Conservation (phyloP, 2,888 invertebrate genomes). For the Melipona beecheii region DNA sequence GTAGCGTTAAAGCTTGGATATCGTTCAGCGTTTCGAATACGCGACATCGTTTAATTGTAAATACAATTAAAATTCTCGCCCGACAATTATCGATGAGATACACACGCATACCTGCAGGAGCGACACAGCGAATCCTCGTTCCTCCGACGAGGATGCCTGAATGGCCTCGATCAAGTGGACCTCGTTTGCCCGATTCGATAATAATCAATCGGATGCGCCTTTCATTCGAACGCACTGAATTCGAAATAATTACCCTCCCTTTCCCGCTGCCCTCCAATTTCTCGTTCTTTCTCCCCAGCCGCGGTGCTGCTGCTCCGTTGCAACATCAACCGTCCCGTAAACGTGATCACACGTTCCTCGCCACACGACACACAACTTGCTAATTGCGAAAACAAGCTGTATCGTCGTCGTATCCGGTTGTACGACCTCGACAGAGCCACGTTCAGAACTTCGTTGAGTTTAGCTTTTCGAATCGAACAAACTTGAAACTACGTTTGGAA, state of each 20-base stretch:
- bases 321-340: constrained; percentile 25
- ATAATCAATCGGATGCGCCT: constrained; percentile 82
- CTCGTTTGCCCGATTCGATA: constrained; percentile 80
- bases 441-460: neutral
- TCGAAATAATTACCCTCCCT: constrained; percentile 79
- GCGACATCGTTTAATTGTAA: neutral
- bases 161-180: constrained; percentile 75
- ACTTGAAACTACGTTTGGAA: neutral
- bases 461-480: neutral
- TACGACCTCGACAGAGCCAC: neutral
- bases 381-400: constrained; percentile 49
- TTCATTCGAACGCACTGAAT: constrained; percentile 81
- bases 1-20: neutral
- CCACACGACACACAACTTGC: constrained; percentile 1
- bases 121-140: constrained; percentile 3
- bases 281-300: constrained; percentile 23
- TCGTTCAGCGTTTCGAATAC: neutral
- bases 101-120: neutral
- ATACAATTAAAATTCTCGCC: neutral
- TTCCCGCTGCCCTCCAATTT: constrained; percentile 28
- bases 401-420: neutral
- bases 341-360: constrained; percentile 34
- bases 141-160: constrained; percentile 65
- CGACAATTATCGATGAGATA: constrained; percentile 12
- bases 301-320: neutral